Conservation (phyloP, 2,888 invertebrate genomes). For the Cheilosia impressa region DNA sequence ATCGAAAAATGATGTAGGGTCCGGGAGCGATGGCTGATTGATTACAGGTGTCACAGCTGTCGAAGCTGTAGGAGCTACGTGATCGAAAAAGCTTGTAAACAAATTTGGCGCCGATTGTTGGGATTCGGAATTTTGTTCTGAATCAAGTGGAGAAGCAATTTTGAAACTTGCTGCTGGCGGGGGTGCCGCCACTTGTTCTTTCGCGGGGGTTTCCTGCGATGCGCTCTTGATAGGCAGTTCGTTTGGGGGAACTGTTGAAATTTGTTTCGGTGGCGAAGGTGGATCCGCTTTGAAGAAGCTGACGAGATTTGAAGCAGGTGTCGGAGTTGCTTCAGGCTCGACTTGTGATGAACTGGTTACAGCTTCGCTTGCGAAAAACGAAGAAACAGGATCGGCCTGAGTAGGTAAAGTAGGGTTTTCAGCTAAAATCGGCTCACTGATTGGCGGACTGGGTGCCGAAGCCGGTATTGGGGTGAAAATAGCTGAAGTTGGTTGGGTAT, state of each 20-base stretch:
- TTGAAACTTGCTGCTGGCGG: conserved; percentile 49
- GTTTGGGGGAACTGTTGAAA: not conserved
- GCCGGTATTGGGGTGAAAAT: conserved; percentile 5
- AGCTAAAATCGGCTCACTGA: not conserved
- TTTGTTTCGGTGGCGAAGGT: not conserved
- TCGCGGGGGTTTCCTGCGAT: not conserved
- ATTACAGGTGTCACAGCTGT: conserved; percentile 41
- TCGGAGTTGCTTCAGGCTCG: not conserved
- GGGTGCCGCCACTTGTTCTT: conserved; percentile 3
- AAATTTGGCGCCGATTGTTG: conserved; percentile 71
- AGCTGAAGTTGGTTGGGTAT: not conserved
- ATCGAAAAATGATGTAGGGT: conserved; percentile 79
- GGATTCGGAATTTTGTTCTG: conserved; percentile 36
- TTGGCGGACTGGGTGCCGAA: not conserved
- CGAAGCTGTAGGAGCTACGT: conserved; percentile 50
- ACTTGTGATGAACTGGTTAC: not conserved
- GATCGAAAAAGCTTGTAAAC: conserved; percentile 77
- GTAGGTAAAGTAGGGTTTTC: conserved; percentile 2
- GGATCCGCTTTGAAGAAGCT: conserved; percentile 47
- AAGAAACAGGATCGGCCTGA: not conserved
- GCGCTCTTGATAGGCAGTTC: not conserved
- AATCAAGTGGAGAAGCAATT: conserved; percentile 62
- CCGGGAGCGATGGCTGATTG: conserved; percentile 67
- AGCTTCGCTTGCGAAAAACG: conserved; percentile 5
- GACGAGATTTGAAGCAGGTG: not conserved